A percentile compares a stretch with the other conserved stretches of the same genome.
Conservation (phyloP, 2,113 vertebrate genomes). For the Dasyornis broadbenti region DNA sequence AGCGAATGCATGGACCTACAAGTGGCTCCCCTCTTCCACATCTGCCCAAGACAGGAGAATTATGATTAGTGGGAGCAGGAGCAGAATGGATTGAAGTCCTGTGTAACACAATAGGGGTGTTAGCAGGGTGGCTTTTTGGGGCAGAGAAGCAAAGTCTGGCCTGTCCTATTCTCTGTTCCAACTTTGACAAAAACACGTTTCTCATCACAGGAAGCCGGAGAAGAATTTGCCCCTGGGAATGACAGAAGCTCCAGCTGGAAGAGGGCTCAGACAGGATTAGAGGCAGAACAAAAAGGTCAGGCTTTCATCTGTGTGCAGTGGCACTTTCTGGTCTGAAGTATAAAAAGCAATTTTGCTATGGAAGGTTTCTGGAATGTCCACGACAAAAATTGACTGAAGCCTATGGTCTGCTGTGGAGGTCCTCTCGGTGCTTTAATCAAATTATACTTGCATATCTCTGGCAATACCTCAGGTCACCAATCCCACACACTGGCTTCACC, state of each 20-base stretch:
- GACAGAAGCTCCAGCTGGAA: slow-evolving; percentile 36
- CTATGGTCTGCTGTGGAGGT: neutral
- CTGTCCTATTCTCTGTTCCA: neutral
- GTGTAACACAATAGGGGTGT: neutral
- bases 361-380: slow-evolving; percentile 40
- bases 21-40: neutral
- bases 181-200: slow-evolving; percentile 33
- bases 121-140: neutral
- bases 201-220: slow-evolving; percentile 35
- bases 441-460: neutral
- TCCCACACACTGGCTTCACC: neutral
- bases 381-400: neutral
- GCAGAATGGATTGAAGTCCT: neutral
- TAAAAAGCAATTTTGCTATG: slow-evolving; percentile 22
- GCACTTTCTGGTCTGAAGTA: slow-evolving; percentile 30
- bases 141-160: neutral
- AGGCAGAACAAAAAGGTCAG: slow-evolving; percentile 41
- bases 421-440: neutral
- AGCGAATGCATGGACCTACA: neutral
- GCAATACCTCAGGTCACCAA: neutral
- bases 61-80: neutral
- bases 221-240: slow-evolving; percentile 59
- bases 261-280: slow-evolving; percentile 45
- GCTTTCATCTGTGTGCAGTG: neutral
- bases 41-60: neutral